A percentile compares a stretch with the other conserved stretches of the same genome.
Conservation (phyloP, 2,113 vertebrate species). For the Hymenochirus boettgeri region DNA sequence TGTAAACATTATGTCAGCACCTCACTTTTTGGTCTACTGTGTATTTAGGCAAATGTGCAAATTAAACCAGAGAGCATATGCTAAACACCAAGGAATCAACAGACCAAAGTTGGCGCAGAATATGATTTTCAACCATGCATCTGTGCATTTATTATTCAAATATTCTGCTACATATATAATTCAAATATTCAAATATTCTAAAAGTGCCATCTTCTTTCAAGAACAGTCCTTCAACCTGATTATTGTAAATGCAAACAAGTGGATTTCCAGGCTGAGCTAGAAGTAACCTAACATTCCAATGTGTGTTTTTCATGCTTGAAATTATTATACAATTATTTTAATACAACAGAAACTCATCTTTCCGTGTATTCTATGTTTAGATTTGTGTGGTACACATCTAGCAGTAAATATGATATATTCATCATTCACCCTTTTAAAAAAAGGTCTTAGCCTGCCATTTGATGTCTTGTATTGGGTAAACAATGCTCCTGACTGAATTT, state of each 20-base stretch:
- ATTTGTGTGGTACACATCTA: no score
- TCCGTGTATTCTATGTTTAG: no score
- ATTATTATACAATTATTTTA: no score
- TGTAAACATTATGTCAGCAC: slow-evolving; percentile 9
- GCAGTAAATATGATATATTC: no score
- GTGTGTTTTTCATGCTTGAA: no score
- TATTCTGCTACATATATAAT: no score
- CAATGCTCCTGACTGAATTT: no score
- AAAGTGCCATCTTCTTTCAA: not conserved
- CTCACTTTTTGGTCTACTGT: not conserved
- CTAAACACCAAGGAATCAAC: slow-evolving; percentile 1
- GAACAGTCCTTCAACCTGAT: not conserved
- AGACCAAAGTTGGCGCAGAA: not conserved
- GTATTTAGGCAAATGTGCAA: not conserved
- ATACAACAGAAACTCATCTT: no score
- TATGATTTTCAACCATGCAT: not conserved
- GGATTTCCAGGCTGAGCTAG: not conserved
- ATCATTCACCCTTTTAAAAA: no score
- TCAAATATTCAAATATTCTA: not conserved
- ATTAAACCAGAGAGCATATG: slow-evolving; percentile 3
- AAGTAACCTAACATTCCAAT: not conserved
- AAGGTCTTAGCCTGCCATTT: no score
- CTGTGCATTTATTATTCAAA: not conserved
- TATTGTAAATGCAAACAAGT: not conserved
- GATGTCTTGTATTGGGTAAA: no score